These are phyloP conservation scores for Hyperoodon ampullatus DNA, from an alignment of 2,113 vertebrate genomes.

Conservation along the genomic window DNA sequence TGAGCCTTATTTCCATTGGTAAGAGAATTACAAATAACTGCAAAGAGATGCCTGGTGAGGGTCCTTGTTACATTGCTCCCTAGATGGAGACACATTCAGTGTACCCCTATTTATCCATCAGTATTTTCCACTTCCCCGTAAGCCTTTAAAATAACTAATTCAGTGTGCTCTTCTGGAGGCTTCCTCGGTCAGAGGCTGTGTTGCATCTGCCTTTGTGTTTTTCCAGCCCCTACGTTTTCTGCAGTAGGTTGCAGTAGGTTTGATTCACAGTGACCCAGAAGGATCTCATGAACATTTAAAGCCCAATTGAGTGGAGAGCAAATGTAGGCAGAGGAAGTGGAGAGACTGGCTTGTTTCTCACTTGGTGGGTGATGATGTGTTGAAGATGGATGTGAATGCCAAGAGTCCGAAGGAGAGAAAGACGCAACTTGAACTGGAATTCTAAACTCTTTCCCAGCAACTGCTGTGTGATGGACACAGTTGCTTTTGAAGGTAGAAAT, in stretches of 20 bases:
- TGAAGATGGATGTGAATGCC: background rate
- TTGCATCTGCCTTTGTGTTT: background rate
- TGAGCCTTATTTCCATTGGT: background rate
- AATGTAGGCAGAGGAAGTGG: background rate
- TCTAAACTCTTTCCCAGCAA: background rate
- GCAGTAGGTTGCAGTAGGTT: background rate
- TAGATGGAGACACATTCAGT: background rate
- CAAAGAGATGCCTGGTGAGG: background rate
- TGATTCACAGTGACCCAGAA: background rate
- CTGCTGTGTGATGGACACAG: background rate
- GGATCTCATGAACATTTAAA: background rate
- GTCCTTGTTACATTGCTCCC: background rate
- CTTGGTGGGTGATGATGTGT: background rate
- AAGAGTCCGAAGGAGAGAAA: background rate
- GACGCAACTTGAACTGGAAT: background rate
- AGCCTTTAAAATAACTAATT: background rate
- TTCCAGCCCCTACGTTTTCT: background rate
- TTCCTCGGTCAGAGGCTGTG: background rate
- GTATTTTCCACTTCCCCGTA: background rate
- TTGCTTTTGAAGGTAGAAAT: constrained; percentile 10
- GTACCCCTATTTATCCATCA: background rate
- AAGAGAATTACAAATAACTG: background rate
- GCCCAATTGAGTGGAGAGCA: background rate
- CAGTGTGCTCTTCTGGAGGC: background rate
- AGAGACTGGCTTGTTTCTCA: constrained; percentile 4